These are phyloP conservation scores for Cebus imitator DNA, from an alignment of 2,113 vertebrate species.

Conservation along the genomic window DNA sequence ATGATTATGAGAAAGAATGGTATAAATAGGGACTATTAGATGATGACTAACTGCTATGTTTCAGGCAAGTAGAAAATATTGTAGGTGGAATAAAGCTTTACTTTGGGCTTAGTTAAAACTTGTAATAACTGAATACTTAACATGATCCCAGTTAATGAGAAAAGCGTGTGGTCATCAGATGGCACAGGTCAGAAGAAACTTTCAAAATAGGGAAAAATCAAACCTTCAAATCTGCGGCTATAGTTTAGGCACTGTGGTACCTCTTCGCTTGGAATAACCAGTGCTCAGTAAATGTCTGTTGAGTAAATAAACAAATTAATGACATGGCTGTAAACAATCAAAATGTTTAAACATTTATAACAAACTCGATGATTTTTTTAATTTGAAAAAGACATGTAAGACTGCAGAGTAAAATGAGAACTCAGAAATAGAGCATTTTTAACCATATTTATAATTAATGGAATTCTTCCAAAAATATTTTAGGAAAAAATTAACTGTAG, in stretches of 20 bases:
- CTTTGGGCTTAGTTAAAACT: constrained; percentile 27
- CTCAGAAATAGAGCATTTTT: background rate
- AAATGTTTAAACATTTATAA: background rate
- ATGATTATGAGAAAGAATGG: constrained; percentile 53
- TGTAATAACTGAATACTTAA: constrained; percentile 34
- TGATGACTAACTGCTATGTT: background rate
- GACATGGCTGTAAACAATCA: background rate
- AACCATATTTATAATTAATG: background rate
- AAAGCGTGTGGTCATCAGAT: background rate
- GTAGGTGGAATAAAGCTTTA: background rate
- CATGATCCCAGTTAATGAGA: constrained; percentile 13
- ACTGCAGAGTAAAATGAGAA: background rate
- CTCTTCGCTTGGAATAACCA: background rate
- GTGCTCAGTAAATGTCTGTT: background rate
- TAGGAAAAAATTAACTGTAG: background rate
- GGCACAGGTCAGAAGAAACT: background rate
- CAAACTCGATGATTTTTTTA: background rate
- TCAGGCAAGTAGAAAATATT: background rate
- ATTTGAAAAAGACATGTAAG: background rate
- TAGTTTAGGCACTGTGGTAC: fast-evolving
- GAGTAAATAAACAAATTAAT: background rate
- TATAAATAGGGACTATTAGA: constrained; percentile 35
- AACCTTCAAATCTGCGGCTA: background rate
- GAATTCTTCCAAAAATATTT: background rate
- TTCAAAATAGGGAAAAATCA: background rate